Evolutionary conservation across 2,797 vertebrate genomes (phyloP), one percentile per base, ranked within the genome.

Genomic region (Corythornis leucogaster): DNA sequence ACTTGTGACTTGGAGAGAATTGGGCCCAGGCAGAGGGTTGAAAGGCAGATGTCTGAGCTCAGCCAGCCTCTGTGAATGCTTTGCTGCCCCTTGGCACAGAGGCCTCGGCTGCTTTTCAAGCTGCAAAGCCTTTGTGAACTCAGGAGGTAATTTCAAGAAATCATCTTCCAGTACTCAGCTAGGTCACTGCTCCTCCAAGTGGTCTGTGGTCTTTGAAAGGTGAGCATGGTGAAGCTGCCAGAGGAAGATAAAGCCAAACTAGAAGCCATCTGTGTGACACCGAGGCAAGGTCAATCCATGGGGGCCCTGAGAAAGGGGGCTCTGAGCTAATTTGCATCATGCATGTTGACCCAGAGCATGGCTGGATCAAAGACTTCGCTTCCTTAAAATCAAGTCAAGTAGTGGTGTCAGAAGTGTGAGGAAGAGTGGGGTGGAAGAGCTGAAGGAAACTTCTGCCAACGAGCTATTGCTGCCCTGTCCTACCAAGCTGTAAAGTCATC

Each of bases 391-490:
- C 8, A 46, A 38, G 43, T 33, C 25, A 84, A 73, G 69, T 69
- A n/a, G 11, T 64, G 22, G 8, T 38, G 16, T 54, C 86, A 45
- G 75, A 83, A 92, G 55, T 3, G 4, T 17, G n/a, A 77, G 50
- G 33, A 61, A 57, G 25, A 48, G 58, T 54, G 67, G 51, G 70
- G 77, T 12, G 75, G 87, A 86, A 85, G 69, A 93, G 55, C 79
- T 89, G 0, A 1, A 89, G 67, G 85, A 92, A 96, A 79, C 70
- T 89, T 90, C 85, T 96, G 89, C 92, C 86, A 93, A 9, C 48
- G n/a, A 4, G 14, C 40, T 84, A 8, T 75, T 78, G 64, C 80
- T 92, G 90, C 86, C 40, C 75, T 89, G 45, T 67, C 78, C 83
- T 33, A 8, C 33, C 33, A 33, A 33, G 33, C 33, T 82, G 30